Percentiles rank a stretch among this genome's conserved stretches.
Evolutionary conservation across 2,888 invertebrate species (phyloP).

Genomic region (Eugnorisma glareosa): DNA sequence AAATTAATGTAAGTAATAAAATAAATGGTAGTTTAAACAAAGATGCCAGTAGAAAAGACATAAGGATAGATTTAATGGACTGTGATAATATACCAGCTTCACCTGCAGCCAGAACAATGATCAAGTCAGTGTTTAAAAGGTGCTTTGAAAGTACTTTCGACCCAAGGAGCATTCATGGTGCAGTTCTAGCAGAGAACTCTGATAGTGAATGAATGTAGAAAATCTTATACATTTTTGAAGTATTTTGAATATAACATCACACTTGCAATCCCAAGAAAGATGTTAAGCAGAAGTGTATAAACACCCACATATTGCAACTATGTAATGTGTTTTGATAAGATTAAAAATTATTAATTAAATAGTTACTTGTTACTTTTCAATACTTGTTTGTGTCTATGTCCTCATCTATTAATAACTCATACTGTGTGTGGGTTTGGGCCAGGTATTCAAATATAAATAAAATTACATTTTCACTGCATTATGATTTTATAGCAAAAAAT

Average conservation of each 20-base stretch:
- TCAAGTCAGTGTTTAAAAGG: constrained; percentile 92
- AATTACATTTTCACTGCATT: constrained; percentile 87
- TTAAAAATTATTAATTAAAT: constrained; percentile 45
- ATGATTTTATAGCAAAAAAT: constrained; percentile 90
- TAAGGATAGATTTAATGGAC: constrained; percentile 72
- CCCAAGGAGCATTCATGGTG: constrained; percentile 90
- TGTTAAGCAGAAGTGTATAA: not conserved
- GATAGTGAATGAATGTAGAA: constrained; percentile 89
- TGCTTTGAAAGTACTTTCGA: constrained; percentile 94
- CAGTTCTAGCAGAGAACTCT: constrained; percentile 93
- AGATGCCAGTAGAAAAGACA: constrained; percentile 46
- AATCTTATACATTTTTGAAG: constrained; percentile 15
- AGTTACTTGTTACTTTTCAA: not conserved
- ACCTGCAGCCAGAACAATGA: constrained; percentile 91
- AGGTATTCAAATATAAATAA: constrained; percentile 74
- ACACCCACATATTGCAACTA: not conserved
- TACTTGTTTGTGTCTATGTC: not conserved
- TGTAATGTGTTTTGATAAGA: constrained; percentile 27
- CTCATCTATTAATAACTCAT: not conserved
- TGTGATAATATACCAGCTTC: constrained; percentile 91
- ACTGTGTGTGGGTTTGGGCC: not conserved
- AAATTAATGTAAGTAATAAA: constrained; percentile 55
- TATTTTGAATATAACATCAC: not conserved
- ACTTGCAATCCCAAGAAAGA: not conserved
- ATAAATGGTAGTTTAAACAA: constrained; percentile 66